Base-by-base conservation (phyloP, 2,113 vertebrate genomes). In the Rhea americana region DNA sequence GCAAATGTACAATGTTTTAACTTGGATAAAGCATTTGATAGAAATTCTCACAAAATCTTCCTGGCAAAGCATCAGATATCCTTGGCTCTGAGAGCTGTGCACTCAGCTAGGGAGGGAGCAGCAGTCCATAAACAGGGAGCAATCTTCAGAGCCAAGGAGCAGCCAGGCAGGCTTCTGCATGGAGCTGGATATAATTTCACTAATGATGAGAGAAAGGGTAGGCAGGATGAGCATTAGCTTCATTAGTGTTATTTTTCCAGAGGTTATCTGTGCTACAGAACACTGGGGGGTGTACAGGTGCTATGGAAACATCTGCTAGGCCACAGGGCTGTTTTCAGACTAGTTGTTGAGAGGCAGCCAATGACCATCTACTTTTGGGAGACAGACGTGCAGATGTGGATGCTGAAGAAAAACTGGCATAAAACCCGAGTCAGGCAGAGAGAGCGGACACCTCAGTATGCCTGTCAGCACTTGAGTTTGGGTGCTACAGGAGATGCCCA, bases 1-100 rank as follows among this genome's bases (percentile, higher is more conserved):
- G 85, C 81, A 82, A 75, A 48, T 0, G 0, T 22, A 17, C 32
- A 0, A 2, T 0, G 1, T 59, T 25, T 55, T 24, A 59, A 51
- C 80, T 84, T 1, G 4, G 50, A 32, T 75, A 37, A 66, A 85
- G 25, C 25, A 6, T 21, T 10, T 28, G 63, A 56, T 25, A 26
- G 55, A 75, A 80, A 79, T 84, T 20, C 73, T 84, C 62, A 22
- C 37, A 83, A 58, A 85, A 61, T 47, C n/a, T 80, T 61, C 28
- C 28, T 80, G 51, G 65, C 48, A 81, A 76, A 81, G 47, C 4
- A 0, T 43, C 50, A 45, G 58, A 28, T 61, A 25, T 35, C 62
- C 73, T 65, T 65, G 56, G 70, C 25, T 76, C 32, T 61, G 39
- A 18, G 11, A 58, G 30, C 58, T n/a, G 70, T 0, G 1, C 37